Evolutionary conservation across 92 coral and sea anemone species (phyloP).

Genomic region (Epizoanthus scotinus): DNA sequence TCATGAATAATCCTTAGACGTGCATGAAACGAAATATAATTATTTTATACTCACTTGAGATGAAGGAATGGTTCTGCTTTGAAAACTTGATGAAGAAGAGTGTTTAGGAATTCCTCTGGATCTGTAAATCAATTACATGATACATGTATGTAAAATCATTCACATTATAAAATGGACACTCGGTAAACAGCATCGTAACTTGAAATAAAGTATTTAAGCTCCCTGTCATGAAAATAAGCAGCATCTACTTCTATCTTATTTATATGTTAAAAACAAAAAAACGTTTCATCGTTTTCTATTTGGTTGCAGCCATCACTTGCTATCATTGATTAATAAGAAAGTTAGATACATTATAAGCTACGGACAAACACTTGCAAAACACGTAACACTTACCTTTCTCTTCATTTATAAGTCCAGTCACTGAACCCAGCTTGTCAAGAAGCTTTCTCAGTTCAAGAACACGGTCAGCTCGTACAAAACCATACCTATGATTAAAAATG

Average conservation of each 20-base stretch:
- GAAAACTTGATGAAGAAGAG: constrained; percentile 93
- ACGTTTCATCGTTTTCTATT: too few relatives aligned
- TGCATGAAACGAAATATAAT: not conserved
- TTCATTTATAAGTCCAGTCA: constrained; percentile 87
- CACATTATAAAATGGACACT: not conserved
- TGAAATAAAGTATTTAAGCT: not conserved
- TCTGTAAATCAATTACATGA: constrained; percentile 50
- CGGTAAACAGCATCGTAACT: too few relatives aligned
- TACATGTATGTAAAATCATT: not conserved
- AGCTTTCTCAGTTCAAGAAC: constrained; percentile 71
- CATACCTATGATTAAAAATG: constrained; percentile 50
- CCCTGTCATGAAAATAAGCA: not conserved
- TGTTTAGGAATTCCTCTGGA: constrained; percentile 92
- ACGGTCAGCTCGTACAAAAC: constrained; percentile 95
- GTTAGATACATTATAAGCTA: too few relatives aligned
- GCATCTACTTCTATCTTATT: too few relatives aligned
- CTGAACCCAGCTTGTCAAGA: constrained; percentile 85
- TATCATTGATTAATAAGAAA: too few relatives aligned
- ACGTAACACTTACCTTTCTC: constrained; percentile 75
- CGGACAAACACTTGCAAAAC: not conserved
- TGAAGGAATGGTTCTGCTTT: constrained; percentile 87
- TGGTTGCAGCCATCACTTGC: too few relatives aligned
- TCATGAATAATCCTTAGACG: not conserved
- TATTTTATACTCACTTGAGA: constrained; percentile 72
- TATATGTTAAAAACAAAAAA: not conserved